Evolutionary conservation across 2,797 vertebrate genomes (phyloP).

Genomic region (Cichlasoma orientale): DNA sequence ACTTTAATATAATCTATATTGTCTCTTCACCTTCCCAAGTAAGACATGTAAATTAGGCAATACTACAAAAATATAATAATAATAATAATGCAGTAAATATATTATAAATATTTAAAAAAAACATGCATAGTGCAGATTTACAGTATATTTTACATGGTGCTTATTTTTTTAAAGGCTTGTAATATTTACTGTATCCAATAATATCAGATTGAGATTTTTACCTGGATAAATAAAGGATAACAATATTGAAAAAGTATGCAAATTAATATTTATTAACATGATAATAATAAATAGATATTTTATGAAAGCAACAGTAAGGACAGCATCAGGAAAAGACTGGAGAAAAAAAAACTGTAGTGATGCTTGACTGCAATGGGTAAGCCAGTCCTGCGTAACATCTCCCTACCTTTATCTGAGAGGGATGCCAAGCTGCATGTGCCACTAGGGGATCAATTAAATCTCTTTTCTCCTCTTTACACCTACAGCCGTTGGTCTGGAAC

Average conservation of each 20-base stretch:
- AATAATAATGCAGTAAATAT: no score
- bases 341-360: constrained; percentile 20
- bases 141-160: no score
- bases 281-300: background rate
- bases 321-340: background rate
- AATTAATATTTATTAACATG: background rate
- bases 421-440: constrained; percentile 54
- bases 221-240: background rate
- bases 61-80: background rate
- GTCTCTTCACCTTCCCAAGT: constrained; percentile 1
- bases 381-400: constrained; percentile 46
- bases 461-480: constrained; percentile 68
- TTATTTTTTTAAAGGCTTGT: background rate
- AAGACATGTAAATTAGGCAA: background rate
- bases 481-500: constrained; percentile 21
- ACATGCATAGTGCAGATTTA: no score
- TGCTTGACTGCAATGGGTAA: constrained; percentile 45
- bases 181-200: background rate
- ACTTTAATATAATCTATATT: background rate
- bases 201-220: background rate
- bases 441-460: constrained; percentile 78
- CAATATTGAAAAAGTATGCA: background rate
- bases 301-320: background rate
- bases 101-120: no score
- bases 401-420: constrained; percentile 55